Percentiles rank a stretch among this genome's conserved stretches.
phyloP scores from a whole-genome alignment of 2,888 invertebrate genomes.

The Caenorhabditis macrosperma region DNA sequence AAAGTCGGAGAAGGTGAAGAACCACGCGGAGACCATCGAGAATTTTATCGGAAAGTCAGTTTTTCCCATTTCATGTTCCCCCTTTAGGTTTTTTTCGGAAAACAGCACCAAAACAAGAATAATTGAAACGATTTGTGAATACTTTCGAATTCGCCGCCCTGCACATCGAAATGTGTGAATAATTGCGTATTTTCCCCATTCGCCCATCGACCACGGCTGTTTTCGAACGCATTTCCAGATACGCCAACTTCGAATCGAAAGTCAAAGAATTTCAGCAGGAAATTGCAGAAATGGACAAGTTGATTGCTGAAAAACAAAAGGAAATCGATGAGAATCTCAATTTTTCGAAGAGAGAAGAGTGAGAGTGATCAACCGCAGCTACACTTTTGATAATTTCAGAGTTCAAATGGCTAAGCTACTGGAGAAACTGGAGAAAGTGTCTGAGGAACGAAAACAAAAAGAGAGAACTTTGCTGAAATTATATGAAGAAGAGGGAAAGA shows the following conservation, averaged over 20 bases:
- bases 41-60: constrained; percentile 52
- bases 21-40: constrained; percentile 42
- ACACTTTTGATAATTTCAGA: constrained; percentile 21
- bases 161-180: neutral
- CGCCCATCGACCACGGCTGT: neutral
- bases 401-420: constrained; percentile 37
- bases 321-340: constrained; percentile 44
- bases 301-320: constrained; percentile 30
- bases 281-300: constrained; percentile 32
- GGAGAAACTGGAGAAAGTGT: constrained; percentile 47
- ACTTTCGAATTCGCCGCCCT: no score
- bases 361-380: neutral
- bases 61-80: no score
- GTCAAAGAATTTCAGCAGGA: constrained; percentile 47
- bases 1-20: constrained; percentile 32
- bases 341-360: constrained; percentile 52
- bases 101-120: neutral
- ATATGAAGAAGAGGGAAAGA: constrained; percentile 33
- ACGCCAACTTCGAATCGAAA: constrained; percentile 42
- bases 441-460: constrained; percentile 46
- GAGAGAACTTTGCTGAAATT: constrained; percentile 38
- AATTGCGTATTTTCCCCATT: constrained; percentile 10
- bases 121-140: neutral
- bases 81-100: neutral
- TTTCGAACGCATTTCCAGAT: no score